Evolutionary conservation across 1,140 invertebrate genomes (phyloP), one percentile per base, ranked within the genome.

Genomic region (Cotesia glomerata): DNA sequence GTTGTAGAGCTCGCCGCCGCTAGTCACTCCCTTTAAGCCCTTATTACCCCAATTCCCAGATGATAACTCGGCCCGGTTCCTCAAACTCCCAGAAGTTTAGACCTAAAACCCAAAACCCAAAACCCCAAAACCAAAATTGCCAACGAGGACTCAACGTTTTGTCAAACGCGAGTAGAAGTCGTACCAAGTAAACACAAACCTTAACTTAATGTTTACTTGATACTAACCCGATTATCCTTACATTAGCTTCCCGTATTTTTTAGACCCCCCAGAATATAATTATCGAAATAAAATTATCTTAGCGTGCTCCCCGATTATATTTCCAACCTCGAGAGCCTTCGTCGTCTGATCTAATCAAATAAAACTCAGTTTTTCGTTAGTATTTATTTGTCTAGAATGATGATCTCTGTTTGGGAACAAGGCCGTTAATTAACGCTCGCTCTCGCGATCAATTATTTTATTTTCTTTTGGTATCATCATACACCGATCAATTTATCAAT

Each of bases 1-100:
- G 84, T 86, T 86, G 84, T 87, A 86, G 85, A 86, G 84, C 85
- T 86, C 85, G 85, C 85, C 84, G 84, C 86, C 85, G 84, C 85
- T 86, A 86, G 85, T 86, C 85, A 86, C 84, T 85, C 82, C 78
- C 75, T 79, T 39, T 63, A 35, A 63, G 63, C 73, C 78, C 63
- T 62, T 75, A 76, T 59, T 75, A 32, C 35, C 26, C 13, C 58
- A 36, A 54, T 26, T 58, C 36, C 71, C 39, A 26, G 26, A 26
- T 49, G 39, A 35, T 49, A 58, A 58, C 66, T 11, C 52, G 52
- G 2, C 16, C 58, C 72, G 13, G 26, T 64, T 59, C 71, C 67
- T 58, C 72, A 51, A 63, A 49, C 8, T 56, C 54, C 2, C 4
- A 3, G 26, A 26, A 26, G 26, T 26, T 26, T 26, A 26, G 26